Conservation (phyloP, 2,113 vertebrate species). For the Prolemur simus region DNA sequence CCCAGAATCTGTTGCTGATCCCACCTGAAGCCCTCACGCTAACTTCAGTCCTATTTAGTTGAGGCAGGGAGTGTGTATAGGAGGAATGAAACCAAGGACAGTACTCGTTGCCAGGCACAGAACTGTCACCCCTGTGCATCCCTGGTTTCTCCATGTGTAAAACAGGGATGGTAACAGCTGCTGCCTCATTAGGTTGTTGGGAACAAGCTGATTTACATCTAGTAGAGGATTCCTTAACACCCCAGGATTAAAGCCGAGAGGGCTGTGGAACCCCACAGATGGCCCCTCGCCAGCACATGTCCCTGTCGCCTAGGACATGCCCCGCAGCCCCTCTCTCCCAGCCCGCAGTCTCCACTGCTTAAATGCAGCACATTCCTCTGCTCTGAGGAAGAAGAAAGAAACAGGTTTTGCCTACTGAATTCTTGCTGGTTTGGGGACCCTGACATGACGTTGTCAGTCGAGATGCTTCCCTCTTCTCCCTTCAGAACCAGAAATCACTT, state of each 20-base stretch:
- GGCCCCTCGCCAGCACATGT: not conserved
- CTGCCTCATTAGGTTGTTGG: not conserved
- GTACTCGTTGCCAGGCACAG: not conserved
- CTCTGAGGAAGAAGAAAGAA: not conserved
- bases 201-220: not conserved
- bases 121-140: not conserved
- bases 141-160: not conserved
- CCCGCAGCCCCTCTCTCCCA: not conserved
- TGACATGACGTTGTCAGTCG: not conserved
- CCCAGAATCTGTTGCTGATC: not conserved
- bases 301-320: not conserved
- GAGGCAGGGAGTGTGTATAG: not conserved
- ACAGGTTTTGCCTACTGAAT: not conserved
- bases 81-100: not conserved
- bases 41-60: not conserved
- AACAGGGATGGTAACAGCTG: rapidly evolving
- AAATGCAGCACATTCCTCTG: not conserved
- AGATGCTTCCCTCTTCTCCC: not conserved
- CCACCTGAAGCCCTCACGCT: not conserved
- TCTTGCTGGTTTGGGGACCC: too few relatives aligned
- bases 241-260: not conserved
- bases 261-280: not conserved
- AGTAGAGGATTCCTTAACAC: not conserved
- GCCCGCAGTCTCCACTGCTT: not conserved
- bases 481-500: not conserved